These are phyloP conservation scores for Hydrozoanthus gracilis DNA, from an alignment of 92 coral and sea anemone genomes.

Conservation along the genomic window DNA sequence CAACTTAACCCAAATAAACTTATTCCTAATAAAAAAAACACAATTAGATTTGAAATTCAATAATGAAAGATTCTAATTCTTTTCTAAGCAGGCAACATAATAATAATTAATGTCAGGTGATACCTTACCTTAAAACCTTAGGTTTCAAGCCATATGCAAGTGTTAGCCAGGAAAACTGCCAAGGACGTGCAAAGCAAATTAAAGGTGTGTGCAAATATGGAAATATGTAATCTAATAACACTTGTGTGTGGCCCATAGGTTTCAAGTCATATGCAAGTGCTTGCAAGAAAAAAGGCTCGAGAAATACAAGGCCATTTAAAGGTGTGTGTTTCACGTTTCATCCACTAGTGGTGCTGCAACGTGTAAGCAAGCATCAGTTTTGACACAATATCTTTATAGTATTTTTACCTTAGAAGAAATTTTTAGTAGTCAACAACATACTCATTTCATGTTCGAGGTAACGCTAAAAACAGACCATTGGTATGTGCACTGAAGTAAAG, in stretches of 20 bases:
- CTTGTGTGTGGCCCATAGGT: conserved; percentile 44
- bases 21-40: too few relatives aligned
- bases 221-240: conserved; percentile 16
- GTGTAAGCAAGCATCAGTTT: not conserved
- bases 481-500: too few relatives aligned
- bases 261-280: conserved; percentile 76
- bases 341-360: not conserved
- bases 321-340: conserved; percentile 72
- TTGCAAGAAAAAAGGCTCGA: conserved; percentile 97
- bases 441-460: too few relatives aligned
- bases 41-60: too few relatives aligned
- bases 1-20: too few relatives aligned
- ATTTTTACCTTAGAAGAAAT: too few relatives aligned
- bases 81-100: too few relatives aligned
- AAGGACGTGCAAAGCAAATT: conserved; percentile 88
- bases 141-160: conserved; percentile 98
- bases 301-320: conserved; percentile 97
- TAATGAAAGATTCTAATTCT: too few relatives aligned
- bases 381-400: too few relatives aligned
- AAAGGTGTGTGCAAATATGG: conserved; percentile 73
- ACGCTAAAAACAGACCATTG: too few relatives aligned
- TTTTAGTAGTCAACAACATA: too few relatives aligned
- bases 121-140: conserved; percentile 45
- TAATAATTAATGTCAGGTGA: not conserved
- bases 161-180: conserved; percentile 88